Evolutionary conservation across 2,888 invertebrate species (phyloP), one percentile per base, ranked within the genome.

Genomic region (Atrina japonica): DNA sequence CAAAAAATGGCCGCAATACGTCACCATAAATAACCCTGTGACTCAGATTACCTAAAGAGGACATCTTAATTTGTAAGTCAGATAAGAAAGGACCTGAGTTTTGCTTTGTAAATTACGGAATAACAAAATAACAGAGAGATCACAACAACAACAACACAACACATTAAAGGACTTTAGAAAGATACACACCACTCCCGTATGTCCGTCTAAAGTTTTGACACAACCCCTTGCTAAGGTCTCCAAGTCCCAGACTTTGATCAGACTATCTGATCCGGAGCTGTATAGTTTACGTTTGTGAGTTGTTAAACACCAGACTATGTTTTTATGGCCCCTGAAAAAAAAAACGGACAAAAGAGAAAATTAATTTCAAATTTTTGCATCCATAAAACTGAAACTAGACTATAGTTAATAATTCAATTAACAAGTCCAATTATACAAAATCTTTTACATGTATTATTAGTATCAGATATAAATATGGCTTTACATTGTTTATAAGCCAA

Each of bases 161-260:
- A n/a, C n/a, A n/a, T n/a, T n/a, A n/a, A n/a, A n/a, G n/a, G n/a
- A n/a, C n/a, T 11, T 21, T 41, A 11, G 50, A n/a, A 9, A 25
- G n/a, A 7, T 16, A 75, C 86, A 78, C 65, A 88, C 88, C 66
- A 76, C 71, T 41, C 82, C 82, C 2, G 78, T 78, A 63, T 88
- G 88, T n/a, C 86, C 87, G 21, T 74, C 75, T 27, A 88, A 70
- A 25, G 85, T 87, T 74, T 78, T 73, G 52, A 83, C 73, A 76
- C 88, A 87, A 5, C 89, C 89, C 55, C 82, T 81, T 25, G 82
- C 75, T 49, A 88, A 76, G 40, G 77, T 79, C 16, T 88, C 87
- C 41, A 88, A 63, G 63, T 88, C 83, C 89, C 89, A 88, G 21
- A 88, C 82, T 70, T 88, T 89, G 66, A 89, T 83, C 21, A 78